Evolutionary conservation across 2,113 vertebrate species (phyloP), one percentile per base, ranked within the genome.

Genomic region (Dendrocopos noguchii): DNA sequence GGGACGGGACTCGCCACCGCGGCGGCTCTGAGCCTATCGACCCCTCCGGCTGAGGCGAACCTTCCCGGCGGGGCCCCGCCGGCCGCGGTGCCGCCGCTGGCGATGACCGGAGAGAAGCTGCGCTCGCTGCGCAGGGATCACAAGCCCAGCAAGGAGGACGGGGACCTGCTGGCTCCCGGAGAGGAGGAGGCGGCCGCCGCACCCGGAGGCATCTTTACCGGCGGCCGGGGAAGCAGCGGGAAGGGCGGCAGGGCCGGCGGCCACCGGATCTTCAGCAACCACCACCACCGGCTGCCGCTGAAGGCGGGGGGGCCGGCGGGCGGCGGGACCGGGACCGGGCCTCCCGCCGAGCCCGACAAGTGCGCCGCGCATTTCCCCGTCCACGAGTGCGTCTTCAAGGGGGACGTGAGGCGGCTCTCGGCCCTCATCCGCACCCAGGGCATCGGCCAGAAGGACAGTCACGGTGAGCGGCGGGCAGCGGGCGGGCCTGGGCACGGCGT

Each of bases 61-160:
- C 77, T 93, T 96, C 96, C 90, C 87, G 86, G 84, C 93, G 94
- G 64, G 74, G 87, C 61, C 90, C 91, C 57, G 87, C 82, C 74
- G 67, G 91, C 78, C 94, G 94, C 81, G 95, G 88, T 84, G 39
- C 77, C 68, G 70, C 91, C 61, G 84, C 78, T 42, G 93, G 97
- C 96, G 76, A 99, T 99, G 99, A 99, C 99, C 95, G 99, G 99
- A 84, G 99, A 99, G 98, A 99, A 99, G 98, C 98, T 99, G 96
- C 99, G 99, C 97, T 98, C 99, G 76, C 96, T 98, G 96, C 98
- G 98, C 91, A 98, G 98, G 97, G 98, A 99, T 95, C 98, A 98
- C 81, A 98, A 98, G 94, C 98, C 98, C 78, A 98, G 98, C 97
- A 98, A 99, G 93, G 98, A 99, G 86, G 98, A 98, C 93, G 96